Base-by-base conservation (phyloP, 2,797 vertebrate species). In the Dallia pectoralis region DNA sequence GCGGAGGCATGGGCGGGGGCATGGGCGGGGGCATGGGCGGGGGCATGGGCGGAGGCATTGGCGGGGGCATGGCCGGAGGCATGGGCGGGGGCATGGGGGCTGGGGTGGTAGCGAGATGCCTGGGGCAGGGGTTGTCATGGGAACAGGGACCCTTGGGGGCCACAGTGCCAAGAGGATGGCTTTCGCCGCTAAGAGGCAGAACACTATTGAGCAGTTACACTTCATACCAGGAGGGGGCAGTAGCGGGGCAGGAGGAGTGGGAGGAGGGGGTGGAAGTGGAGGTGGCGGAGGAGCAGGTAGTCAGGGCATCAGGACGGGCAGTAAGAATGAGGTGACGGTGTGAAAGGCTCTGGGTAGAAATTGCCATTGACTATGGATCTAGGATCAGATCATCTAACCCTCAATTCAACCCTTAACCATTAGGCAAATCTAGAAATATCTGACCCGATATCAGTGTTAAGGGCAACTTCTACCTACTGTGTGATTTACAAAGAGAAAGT, bases 291-390 rank as follows among this genome's bases (percentile, higher is more conserved):
- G 82, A 74, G 90, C 90, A 81, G 91, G 91, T 61, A 95, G 92
- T 73, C 95, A 96, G 87, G 95, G 95, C 68, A 92, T 96, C 87
- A 94, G 95, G 82, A 97, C 96, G 0, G 95, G 96, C 69, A 96
- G 96, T 90, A 97, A 96, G 92, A 97, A 96, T 66, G 96, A 97
- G 89, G 96, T 97, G 85, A 97, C 96, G 0, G 96, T 97, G 89
- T 96, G 89, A 94, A 82, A 47, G 44, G 77, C 81, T 85, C 86
- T 81, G 79, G 72, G 77, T 83, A 72, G 78, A 86, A 79, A 81
- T 83, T 77, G 83, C 51, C 67, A 74, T 81, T 82, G 72, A 80
- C 78, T 40, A 71, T 40, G 76, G 66, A 77, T 80, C 74, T 79
- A 77, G 81, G 65, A 76, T 85, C 80, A 80, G 30, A 56, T 86